phyloP scores from a whole-genome alignment of 64 coral and sea anemone species.

The Actinia tenebrosa region DNA sequence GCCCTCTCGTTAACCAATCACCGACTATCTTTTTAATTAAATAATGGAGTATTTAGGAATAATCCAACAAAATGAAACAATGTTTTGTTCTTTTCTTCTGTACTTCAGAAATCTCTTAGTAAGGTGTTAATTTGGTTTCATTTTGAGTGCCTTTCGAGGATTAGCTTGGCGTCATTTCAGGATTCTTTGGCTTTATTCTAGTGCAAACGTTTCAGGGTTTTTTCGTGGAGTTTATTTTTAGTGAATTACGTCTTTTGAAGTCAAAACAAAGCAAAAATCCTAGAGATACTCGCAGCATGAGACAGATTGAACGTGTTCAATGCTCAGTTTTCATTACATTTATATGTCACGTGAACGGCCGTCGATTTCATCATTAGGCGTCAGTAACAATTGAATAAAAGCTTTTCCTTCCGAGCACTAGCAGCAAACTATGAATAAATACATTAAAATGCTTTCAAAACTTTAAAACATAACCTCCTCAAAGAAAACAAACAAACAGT shows the following conservation, averaged over 20 bases:
- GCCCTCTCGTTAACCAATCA: conserved; percentile 11
- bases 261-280: background rate
- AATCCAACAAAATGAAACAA: background rate
- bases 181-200: background rate
- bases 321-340: no score
- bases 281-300: background rate
- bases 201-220: background rate
- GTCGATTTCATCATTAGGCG: no score
- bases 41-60: conserved; percentile 19
- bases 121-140: background rate
- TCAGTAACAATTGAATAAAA: background rate
- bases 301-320: background rate
- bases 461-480: background rate
- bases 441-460: background rate
- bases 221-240: background rate
- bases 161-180: background rate
- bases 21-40: background rate
- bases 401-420: background rate
- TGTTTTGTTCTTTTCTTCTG: conserved; percentile 1
- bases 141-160: background rate
- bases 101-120: background rate
- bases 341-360: background rate
- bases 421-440: no score
- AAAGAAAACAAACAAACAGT: background rate
- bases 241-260: background rate